These are phyloP conservation scores for Anolis carolinensis DNA, from an alignment of 2,113 vertebrate species.

Conservation along the genomic window DNA sequence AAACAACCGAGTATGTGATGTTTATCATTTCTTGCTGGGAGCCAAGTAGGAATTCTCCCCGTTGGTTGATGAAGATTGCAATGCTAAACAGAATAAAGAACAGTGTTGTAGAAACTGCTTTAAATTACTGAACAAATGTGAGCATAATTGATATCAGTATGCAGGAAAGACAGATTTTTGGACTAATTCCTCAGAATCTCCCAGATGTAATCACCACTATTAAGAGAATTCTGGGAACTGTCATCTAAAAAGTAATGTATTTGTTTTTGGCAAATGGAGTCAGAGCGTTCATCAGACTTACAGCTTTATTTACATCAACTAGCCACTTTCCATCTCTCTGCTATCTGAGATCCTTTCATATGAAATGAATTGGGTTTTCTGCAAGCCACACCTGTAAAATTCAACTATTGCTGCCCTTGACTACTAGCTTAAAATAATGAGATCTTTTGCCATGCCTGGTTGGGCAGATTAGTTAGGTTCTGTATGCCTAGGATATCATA, in stretches of 20 bases:
- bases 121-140: neutral
- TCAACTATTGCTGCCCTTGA: neutral
- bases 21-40: conserved; percentile 4
- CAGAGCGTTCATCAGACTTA: neutral
- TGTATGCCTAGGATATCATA: neutral
- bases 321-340: neutral
- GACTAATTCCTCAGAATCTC: too few species aligned
- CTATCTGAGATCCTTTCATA: neutral
- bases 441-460: neutral
- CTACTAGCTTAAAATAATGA: neutral
- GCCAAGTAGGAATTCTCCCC: neutral
- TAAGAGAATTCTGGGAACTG: too few species aligned
- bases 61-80: neutral
- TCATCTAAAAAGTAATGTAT: too few species aligned
- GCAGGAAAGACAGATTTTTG: too few species aligned
- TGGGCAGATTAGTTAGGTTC: neutral
- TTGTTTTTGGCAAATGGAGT: neutral
- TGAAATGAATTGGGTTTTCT: neutral
- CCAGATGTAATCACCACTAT: too few species aligned
- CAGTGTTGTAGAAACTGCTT: neutral
- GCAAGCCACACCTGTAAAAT: neutral
- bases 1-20: conserved; percentile 90
- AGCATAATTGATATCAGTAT: neutral
- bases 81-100: conserved; percentile 8
- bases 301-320: neutral